Conservation (phyloP, 1,140 invertebrate genomes). For the Triops longicaudatus region DNA sequence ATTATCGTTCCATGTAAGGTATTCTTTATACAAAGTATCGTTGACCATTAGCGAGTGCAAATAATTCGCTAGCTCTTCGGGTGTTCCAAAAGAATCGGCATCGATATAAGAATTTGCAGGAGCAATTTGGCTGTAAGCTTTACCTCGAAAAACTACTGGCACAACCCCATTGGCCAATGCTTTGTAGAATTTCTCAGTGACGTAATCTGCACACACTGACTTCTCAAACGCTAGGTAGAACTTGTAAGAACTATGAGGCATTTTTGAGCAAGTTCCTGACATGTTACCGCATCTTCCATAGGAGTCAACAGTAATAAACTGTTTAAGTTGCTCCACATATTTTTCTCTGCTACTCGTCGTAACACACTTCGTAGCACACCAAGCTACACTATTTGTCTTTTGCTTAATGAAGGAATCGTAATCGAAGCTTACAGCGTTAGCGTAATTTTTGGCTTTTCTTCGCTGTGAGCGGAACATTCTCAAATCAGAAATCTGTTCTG, state of each 20-base stretch:
- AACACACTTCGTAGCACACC: constrained; percentile 57
- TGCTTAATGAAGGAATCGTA: constrained; percentile 22
- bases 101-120: constrained; percentile 58
- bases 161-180: constrained; percentile 42
- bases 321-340: constrained; percentile 48
- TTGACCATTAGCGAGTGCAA: constrained; percentile 42
- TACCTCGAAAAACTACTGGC: constrained; percentile 59
- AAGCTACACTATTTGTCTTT: constrained; percentile 45
- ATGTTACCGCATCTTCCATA: constrained; percentile 54
- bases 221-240: constrained; percentile 41
- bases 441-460: neutral
- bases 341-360: constrained; percentile 45
- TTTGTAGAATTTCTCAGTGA: constrained; percentile 39
- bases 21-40: constrained; percentile 34
- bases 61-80: constrained; percentile 44
- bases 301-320: constrained; percentile 53
- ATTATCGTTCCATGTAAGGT: constrained; percentile 37
- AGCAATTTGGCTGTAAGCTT: constrained; percentile 46
- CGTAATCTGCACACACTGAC: constrained; percentile 38
- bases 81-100: constrained; percentile 44
- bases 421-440: neutral
- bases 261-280: constrained; percentile 17
- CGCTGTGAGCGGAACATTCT: neutral
- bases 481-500: neutral
- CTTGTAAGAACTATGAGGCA: constrained; percentile 22